phyloP scores from a whole-genome alignment of 2,797 vertebrate species.

The Gobio occitaniae region DNA sequence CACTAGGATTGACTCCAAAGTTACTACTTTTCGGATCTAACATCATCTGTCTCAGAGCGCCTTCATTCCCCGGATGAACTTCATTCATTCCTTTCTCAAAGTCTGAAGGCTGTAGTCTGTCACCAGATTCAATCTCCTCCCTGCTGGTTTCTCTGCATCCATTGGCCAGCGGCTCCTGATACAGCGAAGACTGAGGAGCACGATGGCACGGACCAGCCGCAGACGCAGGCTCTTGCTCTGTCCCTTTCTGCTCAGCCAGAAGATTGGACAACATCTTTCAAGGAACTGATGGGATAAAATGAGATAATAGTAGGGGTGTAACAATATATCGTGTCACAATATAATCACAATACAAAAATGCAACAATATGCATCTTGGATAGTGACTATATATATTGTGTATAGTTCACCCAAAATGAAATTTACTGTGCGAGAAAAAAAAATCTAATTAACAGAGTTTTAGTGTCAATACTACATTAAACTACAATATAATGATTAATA shows the following conservation, averaged over 20 bases:
- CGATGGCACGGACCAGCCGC: slow-evolving; percentile 40
- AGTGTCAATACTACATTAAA: too few species aligned
- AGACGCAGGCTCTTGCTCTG: slow-evolving; percentile 51
- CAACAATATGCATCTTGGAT: too few species aligned
- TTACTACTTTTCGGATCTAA: slow-evolving; percentile 27
- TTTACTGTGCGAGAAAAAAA: too few species aligned
- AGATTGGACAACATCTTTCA: slow-evolving; percentile 65
- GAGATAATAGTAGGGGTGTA: neutral
- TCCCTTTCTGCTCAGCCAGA: slow-evolving; percentile 50
- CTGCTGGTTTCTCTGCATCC: slow-evolving; percentile 45
- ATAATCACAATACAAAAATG: too few species aligned
- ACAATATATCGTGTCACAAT: too few species aligned
- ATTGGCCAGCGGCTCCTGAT: slow-evolving; percentile 48
- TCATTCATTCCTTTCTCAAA: slow-evolving; percentile 31
- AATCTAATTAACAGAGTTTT: too few species aligned
- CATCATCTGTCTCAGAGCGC: neutral
- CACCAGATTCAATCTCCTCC: slow-evolving; percentile 32
- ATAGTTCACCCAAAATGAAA: too few species aligned
- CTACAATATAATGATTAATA: too few species aligned
- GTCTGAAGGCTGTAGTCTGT: slow-evolving; percentile 13
- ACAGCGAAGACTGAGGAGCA: slow-evolving; percentile 49
- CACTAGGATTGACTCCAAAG: neutral
- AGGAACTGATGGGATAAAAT: slow-evolving; percentile 1
- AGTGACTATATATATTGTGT: too few species aligned
- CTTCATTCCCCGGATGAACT: slow-evolving; percentile 6